Conservation (phyloP, 2,888 invertebrate genomes). For the Flabesymbios commensalis region DNA sequence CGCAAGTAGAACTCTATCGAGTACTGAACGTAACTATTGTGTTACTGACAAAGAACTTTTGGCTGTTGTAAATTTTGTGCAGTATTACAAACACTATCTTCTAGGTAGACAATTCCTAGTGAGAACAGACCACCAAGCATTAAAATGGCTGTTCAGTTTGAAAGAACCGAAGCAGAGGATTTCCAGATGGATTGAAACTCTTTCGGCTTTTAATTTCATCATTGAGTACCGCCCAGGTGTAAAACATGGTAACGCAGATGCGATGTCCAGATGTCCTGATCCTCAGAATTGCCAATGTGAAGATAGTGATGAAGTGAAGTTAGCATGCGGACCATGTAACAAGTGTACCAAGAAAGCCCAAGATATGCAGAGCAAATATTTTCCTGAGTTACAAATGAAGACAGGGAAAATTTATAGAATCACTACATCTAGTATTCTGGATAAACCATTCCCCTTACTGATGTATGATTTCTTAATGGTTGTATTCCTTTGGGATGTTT, state of each 20-base stretch:
- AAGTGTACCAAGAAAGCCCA: not conserved
- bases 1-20: conserved; percentile 14
- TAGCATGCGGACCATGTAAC: conserved; percentile 2
- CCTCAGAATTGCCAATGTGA: not conserved
- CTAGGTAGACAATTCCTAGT: conserved; percentile 30
- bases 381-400: not conserved
- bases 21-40: conserved; percentile 22
- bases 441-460: too few species aligned
- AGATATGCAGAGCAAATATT: not conserved
- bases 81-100: conserved; percentile 36
- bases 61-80: conserved; percentile 28
- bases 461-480: too few species aligned
- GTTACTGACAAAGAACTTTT: conserved; percentile 21
- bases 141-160: conserved; percentile 32
- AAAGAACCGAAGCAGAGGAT: conserved; percentile 24
- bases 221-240: not conserved
- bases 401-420: too few species aligned
- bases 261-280: not conserved
- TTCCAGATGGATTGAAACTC: conserved; percentile 11
- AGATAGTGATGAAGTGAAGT: not conserved
- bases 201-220: conserved; percentile 5
- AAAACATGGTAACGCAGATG: conserved; percentile 3
- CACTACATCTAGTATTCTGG: too few species aligned
- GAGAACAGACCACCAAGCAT: conserved; percentile 37
- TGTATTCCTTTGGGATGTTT: too few species aligned